A percentile compares a stretch with the other conserved stretches of the same genome.
phyloP scores from a whole-genome alignment of 2,888 invertebrate genomes.

The Drosophila macrothrix region DNA sequence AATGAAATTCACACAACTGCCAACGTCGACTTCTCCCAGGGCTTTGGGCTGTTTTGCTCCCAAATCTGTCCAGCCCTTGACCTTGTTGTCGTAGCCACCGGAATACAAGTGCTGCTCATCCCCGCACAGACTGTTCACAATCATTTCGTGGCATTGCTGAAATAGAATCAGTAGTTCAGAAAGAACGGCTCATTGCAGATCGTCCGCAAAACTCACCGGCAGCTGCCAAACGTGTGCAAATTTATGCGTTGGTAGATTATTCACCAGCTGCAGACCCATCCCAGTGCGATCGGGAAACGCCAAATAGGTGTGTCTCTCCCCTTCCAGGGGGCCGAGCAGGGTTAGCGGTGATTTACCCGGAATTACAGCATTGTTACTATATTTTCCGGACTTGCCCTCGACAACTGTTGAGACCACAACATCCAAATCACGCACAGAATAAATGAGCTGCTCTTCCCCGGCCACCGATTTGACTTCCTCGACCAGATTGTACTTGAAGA shows the following conservation, averaged over 20 bases:
- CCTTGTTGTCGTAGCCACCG: slow-evolving; percentile 84
- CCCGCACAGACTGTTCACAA: slow-evolving; percentile 83
- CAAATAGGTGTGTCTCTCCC: slow-evolving; percentile 78
- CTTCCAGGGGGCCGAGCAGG: slow-evolving; percentile 80
- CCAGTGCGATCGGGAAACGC: slow-evolving; percentile 83
- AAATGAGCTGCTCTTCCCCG: slow-evolving; percentile 81
- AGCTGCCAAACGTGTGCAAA: slow-evolving; percentile 78
- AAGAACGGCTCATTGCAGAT: neutral
- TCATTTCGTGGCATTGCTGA: slow-evolving; percentile 84
- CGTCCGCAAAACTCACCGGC: slow-evolving; percentile 60
- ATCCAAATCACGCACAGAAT: slow-evolving; percentile 84
- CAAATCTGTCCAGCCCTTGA: slow-evolving; percentile 83
- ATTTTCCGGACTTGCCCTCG: slow-evolving; percentile 83
- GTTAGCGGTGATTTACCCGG: slow-evolving; percentile 83
- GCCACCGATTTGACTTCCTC: slow-evolving; percentile 84
- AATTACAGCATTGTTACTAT: slow-evolving; percentile 82
- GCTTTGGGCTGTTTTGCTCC: slow-evolving; percentile 67
- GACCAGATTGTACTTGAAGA: slow-evolving; percentile 84
- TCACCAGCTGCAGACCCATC: slow-evolving; percentile 77
- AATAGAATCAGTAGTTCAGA: neutral
- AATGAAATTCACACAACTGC: slow-evolving; percentile 82
- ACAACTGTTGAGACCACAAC: slow-evolving; percentile 82
- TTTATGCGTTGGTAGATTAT: slow-evolving; percentile 77
- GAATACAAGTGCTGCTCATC: slow-evolving; percentile 79
- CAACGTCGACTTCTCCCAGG: slow-evolving; percentile 80